A percentile compares a stretch with the other conserved stretches of the same genome.
Evolutionary conservation across 2,888 invertebrate species (phyloP).

Genomic region (Junonia oenone): DNA sequence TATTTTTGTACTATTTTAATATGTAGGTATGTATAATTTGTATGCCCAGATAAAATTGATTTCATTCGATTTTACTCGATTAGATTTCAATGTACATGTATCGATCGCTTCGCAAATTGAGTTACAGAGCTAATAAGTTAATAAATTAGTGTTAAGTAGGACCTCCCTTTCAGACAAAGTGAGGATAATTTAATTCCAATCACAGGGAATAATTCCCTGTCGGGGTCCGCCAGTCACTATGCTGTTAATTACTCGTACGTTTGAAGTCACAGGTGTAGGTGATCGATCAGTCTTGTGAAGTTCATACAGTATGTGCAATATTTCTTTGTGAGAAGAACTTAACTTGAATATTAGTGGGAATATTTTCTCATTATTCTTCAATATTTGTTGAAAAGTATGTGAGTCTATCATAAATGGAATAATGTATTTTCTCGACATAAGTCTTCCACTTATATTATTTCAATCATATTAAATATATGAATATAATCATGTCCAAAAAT

Average conservation of each 20-base stretch:
- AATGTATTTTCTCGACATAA: no score
- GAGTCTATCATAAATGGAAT: no score
- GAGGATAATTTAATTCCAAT: conserved; percentile 27
- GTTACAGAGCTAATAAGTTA: conserved; percentile 20
- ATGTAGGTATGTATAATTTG: no score
- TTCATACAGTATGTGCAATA: not conserved
- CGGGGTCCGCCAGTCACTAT: conserved; percentile 8
- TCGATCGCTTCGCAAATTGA: no score
- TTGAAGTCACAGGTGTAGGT: conserved; percentile 22
- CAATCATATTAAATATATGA: not conserved
- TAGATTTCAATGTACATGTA: no score
- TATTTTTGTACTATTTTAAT: no score
- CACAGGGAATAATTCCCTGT: conserved; percentile 24
- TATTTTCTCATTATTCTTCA: not conserved
- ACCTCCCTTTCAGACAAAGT: conserved; percentile 15
- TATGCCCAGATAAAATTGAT: no score
- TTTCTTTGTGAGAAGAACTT: not conserved
- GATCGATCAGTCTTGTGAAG: conserved; percentile 22
- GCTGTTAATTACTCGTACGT: conserved; percentile 24
- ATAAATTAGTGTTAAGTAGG: conserved; percentile 23
- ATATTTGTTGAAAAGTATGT: not conserved
- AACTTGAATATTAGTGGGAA: not conserved
- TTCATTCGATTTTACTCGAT: no score
- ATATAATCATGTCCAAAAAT: no score
- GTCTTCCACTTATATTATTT: no score